Conservation (phyloP, 1,140 invertebrate species). For the Cotesia typhae region DNA sequence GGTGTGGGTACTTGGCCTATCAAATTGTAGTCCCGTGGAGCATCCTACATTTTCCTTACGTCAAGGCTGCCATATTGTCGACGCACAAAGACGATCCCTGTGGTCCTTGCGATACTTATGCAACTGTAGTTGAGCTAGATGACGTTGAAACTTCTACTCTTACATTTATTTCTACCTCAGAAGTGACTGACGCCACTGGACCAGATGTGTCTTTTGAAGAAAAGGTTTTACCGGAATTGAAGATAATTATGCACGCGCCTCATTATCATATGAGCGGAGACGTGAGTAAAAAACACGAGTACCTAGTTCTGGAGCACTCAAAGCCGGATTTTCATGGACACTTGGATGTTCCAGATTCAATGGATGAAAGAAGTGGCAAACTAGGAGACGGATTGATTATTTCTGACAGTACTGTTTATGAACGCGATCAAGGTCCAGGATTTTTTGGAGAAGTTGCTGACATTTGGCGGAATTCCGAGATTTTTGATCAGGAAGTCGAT, state of each 20-base stretch:
- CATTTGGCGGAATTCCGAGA: constrained; percentile 47
- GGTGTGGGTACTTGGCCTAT: constrained; percentile 59
- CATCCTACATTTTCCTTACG: constrained; percentile 59
- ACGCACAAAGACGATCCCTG: constrained; percentile 61
- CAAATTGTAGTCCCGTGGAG: constrained; percentile 62
- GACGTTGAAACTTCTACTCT: neutral
- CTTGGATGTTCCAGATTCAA: constrained; percentile 31
- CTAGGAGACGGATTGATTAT: constrained; percentile 5
- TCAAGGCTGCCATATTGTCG: constrained; percentile 60
- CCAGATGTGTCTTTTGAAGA: too few relatives aligned
- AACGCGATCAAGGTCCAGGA: constrained; percentile 52
- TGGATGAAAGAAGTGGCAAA: constrained; percentile 14
- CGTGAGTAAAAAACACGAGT: constrained; percentile 44
- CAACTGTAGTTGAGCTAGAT: constrained; percentile 9
- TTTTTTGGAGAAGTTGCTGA: constrained; percentile 52
- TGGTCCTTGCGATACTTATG: constrained; percentile 49
- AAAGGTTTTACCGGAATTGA: neutral
- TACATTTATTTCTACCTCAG: neutral
- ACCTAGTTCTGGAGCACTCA: constrained; percentile 47
- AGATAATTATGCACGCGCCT: constrained; percentile 54
- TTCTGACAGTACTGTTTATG: constrained; percentile 35
- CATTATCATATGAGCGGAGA: constrained; percentile 47
- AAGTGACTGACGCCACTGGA: neutral
- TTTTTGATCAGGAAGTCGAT: constrained; percentile 27
- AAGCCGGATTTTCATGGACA: constrained; percentile 50